phyloP scores from a whole-genome alignment of 2,113 vertebrate genomes.

The Barnardius zonarius region DNA sequence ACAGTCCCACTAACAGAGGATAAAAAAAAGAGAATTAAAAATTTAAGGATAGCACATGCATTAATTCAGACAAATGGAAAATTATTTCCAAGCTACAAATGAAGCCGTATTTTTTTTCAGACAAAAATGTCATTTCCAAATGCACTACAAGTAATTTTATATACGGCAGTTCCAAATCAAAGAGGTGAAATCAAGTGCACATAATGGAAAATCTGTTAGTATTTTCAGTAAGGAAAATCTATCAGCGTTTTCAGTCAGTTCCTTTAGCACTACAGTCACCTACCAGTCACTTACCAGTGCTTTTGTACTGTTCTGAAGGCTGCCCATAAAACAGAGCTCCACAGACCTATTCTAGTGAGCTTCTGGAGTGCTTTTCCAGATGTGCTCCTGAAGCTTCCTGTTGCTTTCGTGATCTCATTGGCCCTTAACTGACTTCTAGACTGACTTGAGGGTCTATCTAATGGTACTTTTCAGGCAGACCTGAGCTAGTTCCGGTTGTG shows the following conservation, averaged over 20 bases:
- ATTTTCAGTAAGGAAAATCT: neutral
- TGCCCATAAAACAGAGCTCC: neutral
- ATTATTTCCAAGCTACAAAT: neutral
- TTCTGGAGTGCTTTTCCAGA: neutral
- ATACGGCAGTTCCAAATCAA: neutral
- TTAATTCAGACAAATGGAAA: conserved; percentile 1
- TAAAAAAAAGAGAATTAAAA: neutral
- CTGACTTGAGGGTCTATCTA: neutral
- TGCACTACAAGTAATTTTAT: neutral
- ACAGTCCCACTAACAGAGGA: neutral
- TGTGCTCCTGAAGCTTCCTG: neutral
- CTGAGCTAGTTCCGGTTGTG: neutral
- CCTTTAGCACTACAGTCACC: neutral
- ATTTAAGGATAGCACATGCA: neutral
- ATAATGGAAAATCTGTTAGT: neutral
- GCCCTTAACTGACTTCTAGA: neutral
- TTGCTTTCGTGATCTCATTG: neutral
- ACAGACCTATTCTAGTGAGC: neutral
- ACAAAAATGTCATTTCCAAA: neutral
- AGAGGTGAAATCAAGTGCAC: neutral
- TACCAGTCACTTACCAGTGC: neutral
- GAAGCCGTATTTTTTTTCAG: neutral
- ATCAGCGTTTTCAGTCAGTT: neutral
- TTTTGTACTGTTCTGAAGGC: neutral
- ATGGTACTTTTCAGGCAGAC: neutral